Evolutionary conservation across 2,113 vertebrate genomes (phyloP).

Genomic region (Spea bombifrons): DNA sequence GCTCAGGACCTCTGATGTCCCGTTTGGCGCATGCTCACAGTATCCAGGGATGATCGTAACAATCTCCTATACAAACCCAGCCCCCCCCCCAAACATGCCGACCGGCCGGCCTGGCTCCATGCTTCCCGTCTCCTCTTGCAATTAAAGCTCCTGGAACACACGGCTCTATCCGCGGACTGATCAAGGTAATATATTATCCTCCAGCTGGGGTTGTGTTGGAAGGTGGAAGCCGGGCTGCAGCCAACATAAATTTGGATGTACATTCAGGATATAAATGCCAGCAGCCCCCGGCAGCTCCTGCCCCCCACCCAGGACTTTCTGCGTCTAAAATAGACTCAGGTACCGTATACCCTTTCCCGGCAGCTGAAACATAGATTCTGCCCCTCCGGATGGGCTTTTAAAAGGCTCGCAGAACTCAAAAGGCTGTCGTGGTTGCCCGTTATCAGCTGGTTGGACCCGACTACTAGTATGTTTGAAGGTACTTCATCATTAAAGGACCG

Average conservation of each 20-base stretch:
- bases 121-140: not conserved
- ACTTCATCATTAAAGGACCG: too few relatives aligned
- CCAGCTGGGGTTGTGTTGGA: not conserved
- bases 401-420: too few relatives aligned
- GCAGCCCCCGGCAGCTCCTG: not conserved
- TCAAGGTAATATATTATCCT: not conserved
- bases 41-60: not conserved
- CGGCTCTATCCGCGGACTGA: not conserved
- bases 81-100: not conserved
- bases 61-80: not conserved
- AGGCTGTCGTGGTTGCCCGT: too few relatives aligned
- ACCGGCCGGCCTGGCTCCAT: not conserved
- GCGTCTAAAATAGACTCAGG: too few relatives aligned
- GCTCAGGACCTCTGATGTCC: too few relatives aligned
- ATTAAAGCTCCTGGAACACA: constrained; percentile 15
- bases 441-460: too few relatives aligned
- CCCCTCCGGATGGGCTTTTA: too few relatives aligned
- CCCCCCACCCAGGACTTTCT: not conserved
- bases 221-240: not conserved
- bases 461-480: too few relatives aligned
- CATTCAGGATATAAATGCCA: not conserved
- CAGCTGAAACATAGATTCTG: too few relatives aligned
- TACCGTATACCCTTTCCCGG: too few relatives aligned
- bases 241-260: not conserved
- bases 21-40: too few relatives aligned